phyloP scores from a whole-genome alignment of 2,113 vertebrate species.

The Saimiri boliviensis region DNA sequence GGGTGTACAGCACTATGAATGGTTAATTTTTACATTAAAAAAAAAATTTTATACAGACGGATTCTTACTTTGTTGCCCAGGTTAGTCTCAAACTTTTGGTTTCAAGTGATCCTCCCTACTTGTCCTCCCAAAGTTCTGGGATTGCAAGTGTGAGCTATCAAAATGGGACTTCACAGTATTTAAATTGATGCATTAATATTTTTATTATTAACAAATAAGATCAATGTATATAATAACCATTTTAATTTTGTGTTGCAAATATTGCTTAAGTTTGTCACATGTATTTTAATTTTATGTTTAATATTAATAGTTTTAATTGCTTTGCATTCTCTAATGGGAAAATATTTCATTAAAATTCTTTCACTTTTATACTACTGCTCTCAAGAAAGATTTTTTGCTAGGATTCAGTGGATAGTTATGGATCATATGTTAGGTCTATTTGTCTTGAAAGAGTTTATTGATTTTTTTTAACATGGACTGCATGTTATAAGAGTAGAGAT shows the following conservation, averaged over 20 bases:
- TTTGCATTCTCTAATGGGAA: conserved; percentile 1
- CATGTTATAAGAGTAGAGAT: not conserved
- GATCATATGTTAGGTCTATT: conserved; percentile 35
- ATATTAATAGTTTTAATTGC: not conserved
- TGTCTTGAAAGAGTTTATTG: not conserved
- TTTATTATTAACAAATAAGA: not conserved
- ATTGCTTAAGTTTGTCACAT: not conserved
- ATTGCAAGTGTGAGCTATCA: no score
- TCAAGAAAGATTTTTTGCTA: conserved; percentile 38
- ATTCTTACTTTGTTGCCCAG: no score
- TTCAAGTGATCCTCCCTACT: no score
- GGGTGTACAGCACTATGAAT: no score
- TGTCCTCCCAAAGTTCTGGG: no score
- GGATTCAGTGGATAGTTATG: not conserved
- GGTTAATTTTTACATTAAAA: no score
- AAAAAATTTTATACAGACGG: no score
- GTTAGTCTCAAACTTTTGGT: no score
- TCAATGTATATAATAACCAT: conserved; percentile 4
- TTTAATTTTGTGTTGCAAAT: not conserved
- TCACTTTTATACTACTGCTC: not conserved
- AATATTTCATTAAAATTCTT: conserved; percentile 42
- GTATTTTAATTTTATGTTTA: conserved; percentile 26
- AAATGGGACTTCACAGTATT: not conserved
- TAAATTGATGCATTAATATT: not conserved
- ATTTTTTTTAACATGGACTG: not conserved